Base-by-base conservation (phyloP, 2,113 vertebrate species). In the Cavia aperea region DNA sequence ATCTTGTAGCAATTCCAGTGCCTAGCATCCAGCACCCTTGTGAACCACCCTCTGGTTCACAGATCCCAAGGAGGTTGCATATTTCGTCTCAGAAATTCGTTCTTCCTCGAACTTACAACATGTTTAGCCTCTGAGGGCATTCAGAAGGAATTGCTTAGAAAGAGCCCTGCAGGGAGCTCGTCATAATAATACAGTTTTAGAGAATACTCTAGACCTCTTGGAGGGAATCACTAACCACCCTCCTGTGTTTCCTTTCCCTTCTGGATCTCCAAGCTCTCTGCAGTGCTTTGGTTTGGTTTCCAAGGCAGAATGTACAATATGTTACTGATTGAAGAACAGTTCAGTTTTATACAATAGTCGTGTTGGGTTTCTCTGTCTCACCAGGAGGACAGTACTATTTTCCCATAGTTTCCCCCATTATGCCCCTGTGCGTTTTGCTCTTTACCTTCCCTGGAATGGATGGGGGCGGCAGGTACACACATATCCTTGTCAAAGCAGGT, bases 81-180 rank as follows among this genome's bases (percentile, higher is more conserved):
- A 70, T 86, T 93, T 68, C 65, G 63, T 95, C 75, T 95, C 73
- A 86, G 90, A 95, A 86, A 94, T 77, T 84, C 78, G 49, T 92
- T 92, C 93, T 95, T 92, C 78, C 92, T 90, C 92, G 93, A 92
- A 90, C 91, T 94, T 92, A 86, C 33, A 94, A 46, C 62, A 60
- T 79, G 51, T 86, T 92, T 88, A 51, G 7, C 81, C 75, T 91
- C 93, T 43, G 70, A 81, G 89, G 92, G 92, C 92, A 81, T 90
- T 89, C 81, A 81, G 88, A 66, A 94, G 73, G 75, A 88, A 92
- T 87, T 90, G 89, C 86, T 93, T 94, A 86, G 92, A 88, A 95
- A 94, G 91, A 95, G 36, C 68, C 83, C 88, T 65, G 86, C 79
- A 65, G 96, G 94, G 82, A 75, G 39, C 36, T 88, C 75, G 54